Evolutionary conservation across 92 coral and sea anemone genomes (phyloP), one percentile per base, ranked within the genome.

Genomic region (Isaurus tuberculatus): DNA sequence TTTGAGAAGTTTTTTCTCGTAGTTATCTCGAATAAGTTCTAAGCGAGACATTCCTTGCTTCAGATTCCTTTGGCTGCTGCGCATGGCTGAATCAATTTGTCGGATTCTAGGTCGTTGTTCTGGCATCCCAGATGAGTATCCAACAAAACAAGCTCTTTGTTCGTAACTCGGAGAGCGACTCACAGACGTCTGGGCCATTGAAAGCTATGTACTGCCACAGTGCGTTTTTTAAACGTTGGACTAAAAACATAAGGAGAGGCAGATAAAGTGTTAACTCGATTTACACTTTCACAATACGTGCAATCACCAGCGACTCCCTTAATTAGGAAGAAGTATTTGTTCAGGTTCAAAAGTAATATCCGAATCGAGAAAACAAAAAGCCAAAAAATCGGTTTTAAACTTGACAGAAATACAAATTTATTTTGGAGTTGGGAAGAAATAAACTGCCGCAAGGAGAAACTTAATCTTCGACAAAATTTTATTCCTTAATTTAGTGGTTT

Each of bases 11-110:
- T 90, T 94, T 83, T 93, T 90, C 58, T 86, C 93, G 73, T 80
- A 94, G 72, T 96, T 90, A 65, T 84, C 83, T 75, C 88, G 90
- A 80, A 96, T 94, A 32, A 96, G 65, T 72, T 94, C 93, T 44
- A 96, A 88, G 5, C 94, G 95, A 34, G 99, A 92, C 4, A 87
- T 60, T 85, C 90, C 90, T 80, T 79, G 74, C 83, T 86, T 88
- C 4, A 85, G 84, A 20, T 75, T 40, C 49, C 46, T 75, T 53
- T 72, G 68, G 7, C 80, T 86, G 60, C 71, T 74, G 26, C 88
- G 86, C 97, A 93, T 93, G 51, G 75, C 86, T 77, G 89, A 75
- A 70, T 71, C 72, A 28, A 85, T 48, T 22, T 43, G 66, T 33
- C 72, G 44, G 5, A 89, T 77, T 36, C 70, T 67, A 3, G 29